Percentiles rank a stretch among this genome's conserved stretches.
These are phyloP conservation scores for Pangasianodon hypophthalmus DNA, from an alignment of 2,113 vertebrate genomes.

Conservation along the genomic window DNA sequence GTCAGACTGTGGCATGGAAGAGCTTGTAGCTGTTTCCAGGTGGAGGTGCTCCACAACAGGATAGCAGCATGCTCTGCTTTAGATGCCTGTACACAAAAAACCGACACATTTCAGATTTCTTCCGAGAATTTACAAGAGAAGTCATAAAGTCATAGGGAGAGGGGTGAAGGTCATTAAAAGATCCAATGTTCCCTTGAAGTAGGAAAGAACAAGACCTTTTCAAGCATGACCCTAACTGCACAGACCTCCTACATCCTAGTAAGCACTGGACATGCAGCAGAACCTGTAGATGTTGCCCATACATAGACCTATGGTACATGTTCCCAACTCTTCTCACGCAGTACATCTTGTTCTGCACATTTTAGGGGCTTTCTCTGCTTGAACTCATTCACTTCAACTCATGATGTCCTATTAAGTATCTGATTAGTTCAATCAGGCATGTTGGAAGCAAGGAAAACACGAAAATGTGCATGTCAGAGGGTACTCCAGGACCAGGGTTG, in stretches of 20 bases:
- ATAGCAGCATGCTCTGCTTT: slow-evolving; percentile 91
- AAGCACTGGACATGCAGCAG: neutral
- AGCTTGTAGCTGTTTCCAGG: slow-evolving; percentile 88
- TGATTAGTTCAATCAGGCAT: neutral
- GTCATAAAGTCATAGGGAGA: too few species aligned
- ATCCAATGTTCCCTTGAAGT: neutral
- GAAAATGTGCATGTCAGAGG: neutral
- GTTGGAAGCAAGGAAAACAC: neutral
- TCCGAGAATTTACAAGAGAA: neutral
- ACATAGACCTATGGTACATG: too few species aligned
- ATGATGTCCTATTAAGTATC: neutral
- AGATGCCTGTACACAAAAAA: slow-evolving; percentile 77
- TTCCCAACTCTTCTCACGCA: too few species aligned
- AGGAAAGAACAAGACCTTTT: neutral
- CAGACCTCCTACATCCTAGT: neutral
- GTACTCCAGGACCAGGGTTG: neutral
- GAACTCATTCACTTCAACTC: neutral
- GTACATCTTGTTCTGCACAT: neutral
- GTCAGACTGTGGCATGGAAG: slow-evolving; percentile 90
- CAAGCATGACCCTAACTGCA: too few species aligned
- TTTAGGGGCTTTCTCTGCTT: neutral
- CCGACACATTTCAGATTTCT: neutral
- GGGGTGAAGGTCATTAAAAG: neutral
- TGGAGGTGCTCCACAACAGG: slow-evolving; percentile 87
- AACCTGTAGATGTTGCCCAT: neutral